Evolutionary conservation across 2,113 vertebrate genomes (phyloP), one percentile per base, ranked within the genome.

Genomic region (Nannobrachium achirus): DNA sequence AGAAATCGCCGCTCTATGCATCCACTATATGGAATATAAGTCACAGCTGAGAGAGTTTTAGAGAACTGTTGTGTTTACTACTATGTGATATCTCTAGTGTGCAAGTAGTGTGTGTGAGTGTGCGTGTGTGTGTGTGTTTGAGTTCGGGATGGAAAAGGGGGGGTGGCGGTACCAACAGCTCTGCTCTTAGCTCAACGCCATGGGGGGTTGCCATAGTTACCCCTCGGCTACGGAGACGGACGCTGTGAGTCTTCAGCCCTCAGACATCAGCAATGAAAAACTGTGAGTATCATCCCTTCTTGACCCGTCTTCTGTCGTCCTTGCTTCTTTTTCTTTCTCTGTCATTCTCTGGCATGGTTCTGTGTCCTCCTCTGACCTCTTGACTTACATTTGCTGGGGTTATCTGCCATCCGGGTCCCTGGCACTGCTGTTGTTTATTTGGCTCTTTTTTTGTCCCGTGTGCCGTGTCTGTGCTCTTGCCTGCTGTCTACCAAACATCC

Each of bases 171-270:
- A 75, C 59, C 71, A 56, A 83, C 75, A 66, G 39, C 78, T 88
- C 63, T 52, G 61, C 80, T 84, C 82, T 78, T 89, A 91, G 85
- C 80, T 81, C 51, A 57, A 53, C 63, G 83, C 81, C 86, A 91
- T 91, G 89, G 89, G 89, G 84, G 88, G 88, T 79, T 91, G 89
- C 78, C 89, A 91, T 78, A 91, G 89, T 76, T 91, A 91, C 88
- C 88, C 89, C 87, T 89, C 89, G 1, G 78, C 81, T 15, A 78
- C 73, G 7, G 79, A 91, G 74, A 42, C 61, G 56, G 89, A 90
- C 69, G 57, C 64, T 62, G 81, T 76, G 38, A 57, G 63, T 52
- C 76, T 65, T 63, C 75, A 86, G 14, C 73, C 69, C 2, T 82
- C 84, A 52, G 84, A 81, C 66, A 77, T 81, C 78, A 64, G 51